Percentiles rank a stretch among this genome's conserved stretches.
These are phyloP conservation scores for Forficula auricularia DNA, from an alignment of 1,140 invertebrate species.

Conservation along the genomic window DNA sequence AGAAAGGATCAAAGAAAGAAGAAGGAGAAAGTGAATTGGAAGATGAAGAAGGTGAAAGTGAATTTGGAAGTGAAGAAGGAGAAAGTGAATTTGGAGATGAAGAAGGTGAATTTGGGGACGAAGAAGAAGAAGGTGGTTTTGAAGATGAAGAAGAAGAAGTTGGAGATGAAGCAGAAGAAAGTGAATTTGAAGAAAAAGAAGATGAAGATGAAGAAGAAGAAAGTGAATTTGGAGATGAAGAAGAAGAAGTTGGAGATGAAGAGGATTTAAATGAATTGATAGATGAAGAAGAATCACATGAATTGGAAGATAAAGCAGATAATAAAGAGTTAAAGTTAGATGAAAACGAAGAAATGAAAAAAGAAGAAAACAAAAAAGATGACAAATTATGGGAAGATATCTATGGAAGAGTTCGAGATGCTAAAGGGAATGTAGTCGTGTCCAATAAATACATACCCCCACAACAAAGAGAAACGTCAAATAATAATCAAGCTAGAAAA, in stretches of 20 bases:
- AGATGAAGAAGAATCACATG: constrained; percentile 15
- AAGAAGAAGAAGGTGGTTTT: constrained; percentile 14
- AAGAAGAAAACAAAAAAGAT: too few species aligned
- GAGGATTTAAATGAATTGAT: constrained; percentile 9
- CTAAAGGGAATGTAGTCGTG: constrained; percentile 47
- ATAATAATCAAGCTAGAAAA: constrained; percentile 44
- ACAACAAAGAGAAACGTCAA: constrained; percentile 44
- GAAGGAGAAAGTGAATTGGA: constrained; percentile 1
- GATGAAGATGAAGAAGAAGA: constrained; percentile 10
- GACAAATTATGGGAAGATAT: constrained; percentile 68
- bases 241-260: constrained; percentile 11
- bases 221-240: constrained; percentile 7
- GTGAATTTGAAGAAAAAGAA: constrained; percentile 15
- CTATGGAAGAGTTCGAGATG: constrained; percentile 70
- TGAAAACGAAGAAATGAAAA: constrained; percentile 13
- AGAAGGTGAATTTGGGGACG: constrained; percentile 4
- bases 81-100: constrained; percentile 11
- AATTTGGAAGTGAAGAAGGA: constrained; percentile 9
- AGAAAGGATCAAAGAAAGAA: constrained; percentile 10
- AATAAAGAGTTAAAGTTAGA: constrained; percentile 18
- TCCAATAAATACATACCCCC: constrained; percentile 64
- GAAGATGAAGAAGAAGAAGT: constrained; percentile 13
- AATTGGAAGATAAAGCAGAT: constrained; percentile 14
- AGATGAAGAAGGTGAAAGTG: constrained; percentile 9
- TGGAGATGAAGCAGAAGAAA: constrained; percentile 17